Conservation (phyloP, 2,888 invertebrate genomes). For the Polydrusus tereticollis region DNA sequence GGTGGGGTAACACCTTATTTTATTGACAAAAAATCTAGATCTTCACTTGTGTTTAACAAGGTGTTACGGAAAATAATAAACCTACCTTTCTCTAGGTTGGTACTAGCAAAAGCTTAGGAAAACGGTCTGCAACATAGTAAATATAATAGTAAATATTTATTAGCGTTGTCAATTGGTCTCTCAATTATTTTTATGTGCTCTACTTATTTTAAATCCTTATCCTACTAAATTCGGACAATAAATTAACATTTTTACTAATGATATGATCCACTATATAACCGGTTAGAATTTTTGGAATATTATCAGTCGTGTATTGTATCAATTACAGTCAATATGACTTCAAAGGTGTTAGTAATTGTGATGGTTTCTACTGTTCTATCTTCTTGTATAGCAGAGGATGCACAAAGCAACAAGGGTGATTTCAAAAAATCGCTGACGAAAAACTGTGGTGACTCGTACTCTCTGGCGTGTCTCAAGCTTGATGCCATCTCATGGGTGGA, state of each 20-base stretch:
- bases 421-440: conserved; percentile 59
- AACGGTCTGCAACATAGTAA: background rate
- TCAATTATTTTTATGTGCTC: conserved; percentile 66
- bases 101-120: background rate
- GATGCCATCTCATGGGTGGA: conserved; percentile 81
- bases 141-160: conserved; percentile 36
- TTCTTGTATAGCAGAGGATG: background rate
- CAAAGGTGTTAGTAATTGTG: conserved; percentile 13
- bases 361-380: conserved; percentile 2
- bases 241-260: conserved; percentile 37
- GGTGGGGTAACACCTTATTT: background rate
- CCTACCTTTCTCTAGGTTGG: conserved; percentile 3
- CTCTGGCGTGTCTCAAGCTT: conserved; percentile 79
- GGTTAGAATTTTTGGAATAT: conserved; percentile 47
- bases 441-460: conserved; percentile 72
- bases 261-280: conserved; percentile 42
- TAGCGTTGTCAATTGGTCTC: conserved; percentile 61
- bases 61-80: background rate
- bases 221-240: conserved; percentile 37
- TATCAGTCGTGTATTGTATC: conserved; percentile 49
- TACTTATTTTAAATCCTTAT: conserved; percentile 58
- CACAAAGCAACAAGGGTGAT: conserved; percentile 48
- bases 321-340: conserved; percentile 24
- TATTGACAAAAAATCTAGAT: conserved; percentile 14
- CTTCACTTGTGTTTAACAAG: background rate